phyloP scores from a whole-genome alignment of 2,888 invertebrate genomes.

The Ypsolopha sequella region DNA sequence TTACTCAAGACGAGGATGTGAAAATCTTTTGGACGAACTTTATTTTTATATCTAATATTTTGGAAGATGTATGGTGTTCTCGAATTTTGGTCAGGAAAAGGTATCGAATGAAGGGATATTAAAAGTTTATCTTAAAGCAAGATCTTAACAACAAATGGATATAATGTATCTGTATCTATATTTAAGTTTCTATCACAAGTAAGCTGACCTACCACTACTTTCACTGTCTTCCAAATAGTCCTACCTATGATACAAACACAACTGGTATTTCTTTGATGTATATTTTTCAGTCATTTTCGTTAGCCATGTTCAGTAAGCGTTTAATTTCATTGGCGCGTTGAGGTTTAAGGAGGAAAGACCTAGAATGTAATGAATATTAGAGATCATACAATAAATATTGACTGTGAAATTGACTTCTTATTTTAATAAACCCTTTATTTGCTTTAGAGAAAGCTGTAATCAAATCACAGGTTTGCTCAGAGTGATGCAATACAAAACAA shows the following conservation, averaged over 20 bases:
- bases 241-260: conserved; percentile 26
- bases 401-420: conserved; percentile 27
- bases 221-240: conserved; percentile 55
- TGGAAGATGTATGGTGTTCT: conserved; percentile 23
- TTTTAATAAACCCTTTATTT: conserved; percentile 7
- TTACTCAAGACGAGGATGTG: conserved; percentile 34
- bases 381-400: conserved; percentile 61
- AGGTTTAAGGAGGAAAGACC: conserved; percentile 42
- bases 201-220: neutral
- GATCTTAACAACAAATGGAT: neutral
- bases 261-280: conserved; percentile 42
- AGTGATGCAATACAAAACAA: too few relatives aligned
- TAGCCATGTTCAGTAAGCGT: conserved; percentile 29
- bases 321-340: conserved; percentile 51
- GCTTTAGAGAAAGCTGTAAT: neutral
- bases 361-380: conserved; percentile 59
- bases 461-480: neutral
- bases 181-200: neutral
- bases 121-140: neutral
- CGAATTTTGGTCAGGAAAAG: conserved; percentile 3
- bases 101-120: neutral
- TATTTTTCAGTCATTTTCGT: conserved; percentile 49
- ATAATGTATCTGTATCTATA: neutral
- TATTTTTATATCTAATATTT: conserved; percentile 64
- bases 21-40: conserved; percentile 45